Base-by-base conservation (phyloP, 2,797 vertebrate species). In the Hydrophis major region DNA sequence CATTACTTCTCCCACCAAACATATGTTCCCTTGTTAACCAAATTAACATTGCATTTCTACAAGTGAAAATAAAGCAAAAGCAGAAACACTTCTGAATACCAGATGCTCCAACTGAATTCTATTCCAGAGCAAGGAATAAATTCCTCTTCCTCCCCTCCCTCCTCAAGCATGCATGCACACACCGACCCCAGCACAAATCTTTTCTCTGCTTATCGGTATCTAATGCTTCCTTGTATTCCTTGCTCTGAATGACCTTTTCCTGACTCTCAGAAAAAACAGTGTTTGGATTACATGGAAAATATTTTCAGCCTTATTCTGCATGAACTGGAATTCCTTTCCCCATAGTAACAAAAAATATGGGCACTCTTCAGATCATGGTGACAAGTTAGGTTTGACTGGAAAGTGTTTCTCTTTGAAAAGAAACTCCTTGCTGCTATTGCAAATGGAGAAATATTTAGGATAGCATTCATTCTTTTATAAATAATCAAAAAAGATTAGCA, bases 51-150 rank as follows among this genome's bases (percentile, higher is more conserved):
- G 27, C 10, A 28, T 74, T 37, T 55, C 47, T 55, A 25, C 47
- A 69, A 47, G 22, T 74, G 69, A 53, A 74, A 90, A 57, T 4
- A 90, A 88, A 60, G 86, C 92, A 88, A 88, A 90, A 78, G 86
- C 89, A 93, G 89, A 90, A 93, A 90, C 86, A 56, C 42, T 90
- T 55, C 86, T 90, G 61, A 90, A 86, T 93, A 18, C 86, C 86
- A 90, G 92, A 88, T 87, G 89, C 55, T 86, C 61, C 50, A 42
- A 59, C 25, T n/a, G 27, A 87, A 32, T 93, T 69, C 83, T 53
- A 32, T 74, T 87, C 78, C 37, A 87, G 83, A 93, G 53, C 83
- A 87, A 93, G 53, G 66, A 18, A 37, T 7, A 27, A 16, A 42
- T 20, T 69, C 59, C 87, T 47, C 13, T 57, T n/a, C 66, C n/a